phyloP scores from a whole-genome alignment of 2,888 invertebrate species.

The Microplitis deprimator region DNA sequence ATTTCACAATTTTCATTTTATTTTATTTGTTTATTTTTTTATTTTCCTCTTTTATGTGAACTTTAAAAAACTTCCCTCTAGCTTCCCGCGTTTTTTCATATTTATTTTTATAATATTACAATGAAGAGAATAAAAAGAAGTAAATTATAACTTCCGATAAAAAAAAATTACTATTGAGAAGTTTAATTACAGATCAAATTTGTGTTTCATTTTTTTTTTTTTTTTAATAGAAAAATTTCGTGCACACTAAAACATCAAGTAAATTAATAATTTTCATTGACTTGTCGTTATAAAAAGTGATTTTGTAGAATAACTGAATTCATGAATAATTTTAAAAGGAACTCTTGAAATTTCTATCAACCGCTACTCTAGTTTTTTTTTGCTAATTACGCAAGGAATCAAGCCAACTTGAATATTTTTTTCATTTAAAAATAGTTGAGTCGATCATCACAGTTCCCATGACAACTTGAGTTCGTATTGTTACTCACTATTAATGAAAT shows the following conservation, averaged over 20 bases:
- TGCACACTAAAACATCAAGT: conserved; percentile 19
- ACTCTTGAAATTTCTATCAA: conserved; percentile 31
- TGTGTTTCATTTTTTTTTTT: conserved; percentile 7
- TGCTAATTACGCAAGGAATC: conserved; percentile 33
- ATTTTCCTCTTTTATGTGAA: background rate
- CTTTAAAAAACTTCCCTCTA: conserved; percentile 5
- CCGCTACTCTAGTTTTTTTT: background rate
- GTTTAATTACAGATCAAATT: background rate
- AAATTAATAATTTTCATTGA: conserved; percentile 21
- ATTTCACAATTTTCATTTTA: background rate
- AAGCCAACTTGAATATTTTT: conserved; percentile 17
- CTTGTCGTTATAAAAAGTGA: background rate
- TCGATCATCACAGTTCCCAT: no score
- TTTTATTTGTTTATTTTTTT: background rate
- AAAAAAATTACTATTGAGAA: background rate
- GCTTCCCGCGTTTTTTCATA: background rate
- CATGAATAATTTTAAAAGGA: conserved; percentile 13
- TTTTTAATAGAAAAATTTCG: background rate
- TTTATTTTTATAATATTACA: background rate
- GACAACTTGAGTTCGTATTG: background rate
- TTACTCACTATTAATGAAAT: background rate
- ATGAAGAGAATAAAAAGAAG: background rate
- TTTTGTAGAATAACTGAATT: background rate
- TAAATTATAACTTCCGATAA: background rate
- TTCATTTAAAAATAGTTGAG: no score